A percentile compares a stretch with the other conserved stretches of the same genome.
Conservation (phyloP, 1,140 invertebrate genomes). For the silkworm (Bombyx mori) region DNA sequence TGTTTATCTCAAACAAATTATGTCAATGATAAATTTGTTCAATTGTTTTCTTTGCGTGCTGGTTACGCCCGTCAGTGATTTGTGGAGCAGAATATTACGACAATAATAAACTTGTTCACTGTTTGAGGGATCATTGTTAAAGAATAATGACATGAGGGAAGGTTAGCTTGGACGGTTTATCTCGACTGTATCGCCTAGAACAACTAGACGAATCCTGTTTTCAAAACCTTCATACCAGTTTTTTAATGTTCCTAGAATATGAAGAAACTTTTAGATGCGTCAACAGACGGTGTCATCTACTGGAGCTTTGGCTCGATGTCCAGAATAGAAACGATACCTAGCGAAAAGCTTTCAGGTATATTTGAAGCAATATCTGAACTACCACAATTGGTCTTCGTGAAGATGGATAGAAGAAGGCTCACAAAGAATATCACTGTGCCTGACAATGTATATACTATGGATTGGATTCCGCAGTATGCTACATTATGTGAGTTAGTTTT, state of each 20-base stretch:
- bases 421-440: slow-evolving; percentile 68
- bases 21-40: no score
- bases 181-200: no score
- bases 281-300: slow-evolving; percentile 76
- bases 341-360: slow-evolving; percentile 58
- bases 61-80: no score
- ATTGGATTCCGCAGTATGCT: slow-evolving; percentile 78
- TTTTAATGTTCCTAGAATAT: slow-evolving; percentile 53
- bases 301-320: slow-evolving; percentile 80
- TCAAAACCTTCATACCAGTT: neutral
- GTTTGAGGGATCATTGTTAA: no score
- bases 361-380: slow-evolving; percentile 66
- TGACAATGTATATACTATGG: slow-evolving; percentile 74
- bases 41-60: no score
- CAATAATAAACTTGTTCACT: no score
- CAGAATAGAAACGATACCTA: slow-evolving; percentile 68
- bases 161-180: no score
- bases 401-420: slow-evolving; percentile 71
- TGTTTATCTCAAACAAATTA: no score
- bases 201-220: no score
- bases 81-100: no score
- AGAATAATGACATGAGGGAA: no score
- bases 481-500: slow-evolving; percentile 71
- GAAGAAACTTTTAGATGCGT: slow-evolving; percentile 72
- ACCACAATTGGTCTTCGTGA: slow-evolving; percentile 72